A percentile compares a stretch with the other conserved stretches of the same genome.
These are phyloP conservation scores for Oreotrochilus melanogaster DNA, from an alignment of 2,113 vertebrate genomes.

Conservation along the genomic window DNA sequence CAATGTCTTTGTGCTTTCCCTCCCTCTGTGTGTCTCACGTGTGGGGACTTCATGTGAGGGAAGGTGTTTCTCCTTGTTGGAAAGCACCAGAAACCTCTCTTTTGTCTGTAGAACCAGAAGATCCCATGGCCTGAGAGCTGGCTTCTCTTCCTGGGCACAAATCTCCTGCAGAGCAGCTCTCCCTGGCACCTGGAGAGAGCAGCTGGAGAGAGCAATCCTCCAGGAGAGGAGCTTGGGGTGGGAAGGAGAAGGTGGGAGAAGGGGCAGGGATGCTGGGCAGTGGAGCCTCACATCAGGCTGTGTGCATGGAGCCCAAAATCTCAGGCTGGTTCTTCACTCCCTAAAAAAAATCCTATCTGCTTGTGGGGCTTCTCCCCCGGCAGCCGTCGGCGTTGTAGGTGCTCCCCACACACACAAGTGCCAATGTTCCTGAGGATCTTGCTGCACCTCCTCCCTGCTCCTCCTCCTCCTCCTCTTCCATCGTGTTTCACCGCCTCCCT, in stretches of 20 bases:
- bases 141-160: background rate
- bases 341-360: no score
- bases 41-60: background rate
- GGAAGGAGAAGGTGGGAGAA: background rate
- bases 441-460: background rate
- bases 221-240: fast-evolving
- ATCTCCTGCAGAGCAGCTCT: fast-evolving
- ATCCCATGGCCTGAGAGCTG: fast-evolving
- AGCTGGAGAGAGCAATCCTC: fast-evolving
- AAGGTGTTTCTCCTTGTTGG: background rate
- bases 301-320: background rate
- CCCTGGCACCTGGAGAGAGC: background rate
- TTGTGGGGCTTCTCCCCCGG: background rate
- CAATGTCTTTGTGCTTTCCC: background rate
- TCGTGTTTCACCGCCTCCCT: background rate
- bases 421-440: background rate
- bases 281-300: fast-evolving
- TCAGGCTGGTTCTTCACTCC: background rate
- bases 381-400: fast-evolving
- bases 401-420: conserved; percentile 50
- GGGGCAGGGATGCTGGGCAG: background rate
- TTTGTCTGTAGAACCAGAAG: background rate
- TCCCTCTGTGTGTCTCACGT: background rate
- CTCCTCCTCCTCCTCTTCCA: background rate
- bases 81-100: background rate